These are phyloP conservation scores for Julus scanicus DNA, from an alignment of 2,888 invertebrate species.

Conservation along the genomic window DNA sequence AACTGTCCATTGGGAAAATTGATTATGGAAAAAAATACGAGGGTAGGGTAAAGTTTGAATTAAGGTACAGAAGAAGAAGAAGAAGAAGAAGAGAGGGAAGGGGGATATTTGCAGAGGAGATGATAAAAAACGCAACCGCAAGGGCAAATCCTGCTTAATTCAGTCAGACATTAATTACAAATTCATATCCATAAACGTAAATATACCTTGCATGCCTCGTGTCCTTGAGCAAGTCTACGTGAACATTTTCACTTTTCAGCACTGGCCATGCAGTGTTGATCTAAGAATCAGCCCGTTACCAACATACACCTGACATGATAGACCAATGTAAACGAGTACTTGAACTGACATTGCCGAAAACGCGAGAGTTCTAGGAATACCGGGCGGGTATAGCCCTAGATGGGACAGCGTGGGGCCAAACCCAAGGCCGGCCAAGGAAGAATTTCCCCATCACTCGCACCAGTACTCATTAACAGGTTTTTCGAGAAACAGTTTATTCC, in stretches of 20 bases:
- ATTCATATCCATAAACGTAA: conserved; percentile 14
- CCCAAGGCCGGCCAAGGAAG: neutral
- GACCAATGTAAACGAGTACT: neutral
- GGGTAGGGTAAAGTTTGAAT: neutral
- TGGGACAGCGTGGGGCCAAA: neutral
- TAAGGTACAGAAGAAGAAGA: neutral
- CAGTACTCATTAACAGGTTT: neutral
- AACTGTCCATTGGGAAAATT: neutral
- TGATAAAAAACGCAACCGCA: neutral
- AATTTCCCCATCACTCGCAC: neutral
- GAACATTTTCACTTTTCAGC: neutral
- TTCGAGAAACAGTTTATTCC: neutral
- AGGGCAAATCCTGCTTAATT: neutral
- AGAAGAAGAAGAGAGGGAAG: neutral
- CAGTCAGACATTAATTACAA: neutral
- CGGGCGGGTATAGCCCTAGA: neutral
- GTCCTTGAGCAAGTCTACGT: neutral
- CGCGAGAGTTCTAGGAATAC: neutral
- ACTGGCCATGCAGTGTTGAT: neutral
- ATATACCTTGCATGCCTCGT: neutral
- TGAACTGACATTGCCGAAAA: conserved; percentile 26
- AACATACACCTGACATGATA: neutral
- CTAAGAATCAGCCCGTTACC: neutral
- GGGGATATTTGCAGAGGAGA: neutral
- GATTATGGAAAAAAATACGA: neutral